Conservation (phyloP, 2,888 invertebrate species). For the Caenorhabditis imperialis region DNA sequence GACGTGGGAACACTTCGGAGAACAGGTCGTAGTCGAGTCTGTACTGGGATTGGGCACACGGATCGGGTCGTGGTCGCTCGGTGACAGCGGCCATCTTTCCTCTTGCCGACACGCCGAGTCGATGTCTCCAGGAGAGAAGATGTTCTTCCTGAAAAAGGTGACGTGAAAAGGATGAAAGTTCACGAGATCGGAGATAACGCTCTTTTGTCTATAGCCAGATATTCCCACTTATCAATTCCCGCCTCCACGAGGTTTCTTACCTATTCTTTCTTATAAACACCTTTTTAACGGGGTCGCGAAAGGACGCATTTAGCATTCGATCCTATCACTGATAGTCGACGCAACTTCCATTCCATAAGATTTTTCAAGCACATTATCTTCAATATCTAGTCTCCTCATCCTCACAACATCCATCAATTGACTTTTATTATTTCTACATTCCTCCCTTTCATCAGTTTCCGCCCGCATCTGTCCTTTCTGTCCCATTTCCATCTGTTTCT, state of each 20-base stretch:
- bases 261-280: background rate
- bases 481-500: conserved; percentile 5
- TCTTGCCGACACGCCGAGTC: conserved; percentile 60
- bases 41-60: conserved; percentile 81
- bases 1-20: conserved; percentile 87
- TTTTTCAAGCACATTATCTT: too few species aligned
- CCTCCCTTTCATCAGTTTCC: background rate
- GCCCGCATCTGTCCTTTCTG: conserved; percentile 7
- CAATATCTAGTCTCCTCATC: too few species aligned
- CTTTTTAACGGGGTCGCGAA: background rate
- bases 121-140: conserved; percentile 79
- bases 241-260: background rate
- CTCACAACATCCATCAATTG: background rate
- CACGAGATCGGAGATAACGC: conserved; percentile 48
- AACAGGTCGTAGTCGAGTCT: conserved; percentile 90
- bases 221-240: background rate
- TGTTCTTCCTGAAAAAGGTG: conserved; percentile 84
- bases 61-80: conserved; percentile 71
- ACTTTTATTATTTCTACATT: background rate
- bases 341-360: too few species aligned
- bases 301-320: background rate
- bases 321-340: background rate
- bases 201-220: conserved; percentile 13
- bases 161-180: conserved; percentile 42
- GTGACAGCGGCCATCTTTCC: conserved; percentile 58